phyloP scores from a whole-genome alignment of 2,888 invertebrate species.

The Drosophila mayaguana region DNA sequence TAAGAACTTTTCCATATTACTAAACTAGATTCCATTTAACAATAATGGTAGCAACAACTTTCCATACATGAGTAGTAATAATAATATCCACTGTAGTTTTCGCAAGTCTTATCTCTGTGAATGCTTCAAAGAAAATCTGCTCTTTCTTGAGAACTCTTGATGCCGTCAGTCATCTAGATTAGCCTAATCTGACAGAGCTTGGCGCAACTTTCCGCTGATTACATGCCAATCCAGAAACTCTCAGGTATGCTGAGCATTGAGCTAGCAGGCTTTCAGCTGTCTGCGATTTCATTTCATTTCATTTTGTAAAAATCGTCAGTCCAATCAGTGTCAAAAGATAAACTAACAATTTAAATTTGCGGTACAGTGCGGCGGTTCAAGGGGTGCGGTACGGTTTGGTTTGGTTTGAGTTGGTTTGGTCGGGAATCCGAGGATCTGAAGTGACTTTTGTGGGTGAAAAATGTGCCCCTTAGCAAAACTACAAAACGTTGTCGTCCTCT shows the following conservation, averaged over 20 bases:
- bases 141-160: conserved; percentile 4
- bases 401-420: not conserved
- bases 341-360: conserved; percentile 73
- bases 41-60: not conserved
- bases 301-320: conserved; percentile 36
- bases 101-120: not conserved
- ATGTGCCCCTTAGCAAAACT: conserved; percentile 21
- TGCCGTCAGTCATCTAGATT: conserved; percentile 5
- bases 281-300: conserved; percentile 1
- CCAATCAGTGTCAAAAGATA: conserved; percentile 68
- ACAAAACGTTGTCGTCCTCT: conserved; percentile 30
- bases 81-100: conserved; percentile 2
- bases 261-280: conserved; percentile 23
- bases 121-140: not conserved
- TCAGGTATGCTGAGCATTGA: conserved; percentile 38
- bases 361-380: conserved; percentile 26
- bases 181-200: conserved; percentile 13
- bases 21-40: no score
- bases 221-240: conserved; percentile 34
- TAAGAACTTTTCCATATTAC: no score
- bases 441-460: conserved; percentile 25
- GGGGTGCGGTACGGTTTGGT: not conserved
- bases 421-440: conserved; percentile 5
- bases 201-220: conserved; percentile 36
- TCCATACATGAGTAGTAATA: not conserved